Base-by-base conservation (phyloP, 2,888 invertebrate genomes). In the Melitaea athalia region DNA sequence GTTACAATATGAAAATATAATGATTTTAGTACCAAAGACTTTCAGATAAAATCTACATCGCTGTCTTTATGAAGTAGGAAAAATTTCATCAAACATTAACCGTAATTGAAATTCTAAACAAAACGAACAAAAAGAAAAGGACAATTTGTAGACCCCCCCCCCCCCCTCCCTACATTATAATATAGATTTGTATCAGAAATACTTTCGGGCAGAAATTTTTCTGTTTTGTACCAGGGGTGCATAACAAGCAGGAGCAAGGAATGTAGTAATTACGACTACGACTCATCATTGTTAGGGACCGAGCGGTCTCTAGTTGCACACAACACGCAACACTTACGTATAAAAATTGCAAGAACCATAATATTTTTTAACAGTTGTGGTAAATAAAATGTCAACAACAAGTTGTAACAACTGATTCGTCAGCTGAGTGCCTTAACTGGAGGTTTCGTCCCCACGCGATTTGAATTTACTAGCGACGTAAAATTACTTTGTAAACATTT, bases 251-350 rank as follows among this genome's bases (percentile, higher is more conserved):
- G 66, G 55, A 55, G 33, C 33, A n/a, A 61, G 59, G 59, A 59
- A 59, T 45, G 52, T 61, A 60, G 61, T 66, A 66, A 66, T 66
- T 66, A 66, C 65, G 52, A 59, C 31, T 38, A 66, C 65, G 52
- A 59, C 31, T 38, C 14, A 38, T 52, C 52, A 43, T 65, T 52
- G 59, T 59, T 59, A 64, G 50, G 33, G 8, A 38, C 38, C 6
- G 38, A 38, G 38, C 38, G 38, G 38, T 5, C 38, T 38, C 38
- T 38, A 38, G 38, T 8, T 38, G 5, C 8, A 38, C 5, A 38
- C 38, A 38, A 38, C 38, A 5, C 3, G 5, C 38, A 38, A 38
- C 8, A 7, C 38, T 38, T 38, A 2, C 1, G 24, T 38, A 38
- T 38, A 5, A 38, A 8, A 8, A 38, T 24, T 24, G 24, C 3